A percentile compares a stretch with the other conserved stretches of the same genome.
Evolutionary conservation across 2,888 invertebrate genomes (phyloP).

Genomic region (Neria commutata): DNA sequence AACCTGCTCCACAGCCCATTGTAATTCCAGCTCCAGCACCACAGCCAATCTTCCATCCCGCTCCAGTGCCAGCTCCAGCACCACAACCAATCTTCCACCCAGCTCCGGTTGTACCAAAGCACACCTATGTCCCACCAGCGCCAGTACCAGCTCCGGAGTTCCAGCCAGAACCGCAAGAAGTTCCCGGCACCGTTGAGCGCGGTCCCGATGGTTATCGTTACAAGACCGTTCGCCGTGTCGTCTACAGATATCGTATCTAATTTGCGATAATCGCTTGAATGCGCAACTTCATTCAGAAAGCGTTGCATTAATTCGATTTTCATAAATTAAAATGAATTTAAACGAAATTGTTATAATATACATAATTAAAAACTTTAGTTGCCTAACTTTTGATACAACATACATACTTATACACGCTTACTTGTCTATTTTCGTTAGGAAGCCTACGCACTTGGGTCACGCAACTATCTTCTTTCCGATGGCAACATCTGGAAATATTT

Average conservation of each 20-base stretch:
- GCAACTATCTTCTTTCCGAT: no score
- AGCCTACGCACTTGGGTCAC: neutral
- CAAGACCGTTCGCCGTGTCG: constrained; percentile 43
- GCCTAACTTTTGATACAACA: no score
- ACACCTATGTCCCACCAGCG: neutral
- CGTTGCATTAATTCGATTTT: no score
- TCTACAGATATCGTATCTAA: constrained; percentile 43
- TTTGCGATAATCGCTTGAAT: no score
- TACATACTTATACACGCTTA: no score
- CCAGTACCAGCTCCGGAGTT: constrained; percentile 23
- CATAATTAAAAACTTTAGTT: no score
- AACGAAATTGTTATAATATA: neutral
- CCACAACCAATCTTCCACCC: neutral
- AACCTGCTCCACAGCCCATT: constrained; percentile 3
- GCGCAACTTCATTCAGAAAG: no score
- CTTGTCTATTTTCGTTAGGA: no score
- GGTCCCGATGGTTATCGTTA: constrained; percentile 39
- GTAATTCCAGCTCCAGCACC: constrained; percentile 13
- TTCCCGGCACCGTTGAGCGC: no score
- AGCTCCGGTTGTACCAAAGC: neutral
- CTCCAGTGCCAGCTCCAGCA: neutral
- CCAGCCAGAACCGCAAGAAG: no score
- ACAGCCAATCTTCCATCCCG: neutral
- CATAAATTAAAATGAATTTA: no score
- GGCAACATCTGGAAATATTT: no score